Percentiles rank a stretch among this genome's conserved stretches.
phyloP scores from a whole-genome alignment of 1,140 invertebrate genomes.

The Drosophila murphyi region DNA sequence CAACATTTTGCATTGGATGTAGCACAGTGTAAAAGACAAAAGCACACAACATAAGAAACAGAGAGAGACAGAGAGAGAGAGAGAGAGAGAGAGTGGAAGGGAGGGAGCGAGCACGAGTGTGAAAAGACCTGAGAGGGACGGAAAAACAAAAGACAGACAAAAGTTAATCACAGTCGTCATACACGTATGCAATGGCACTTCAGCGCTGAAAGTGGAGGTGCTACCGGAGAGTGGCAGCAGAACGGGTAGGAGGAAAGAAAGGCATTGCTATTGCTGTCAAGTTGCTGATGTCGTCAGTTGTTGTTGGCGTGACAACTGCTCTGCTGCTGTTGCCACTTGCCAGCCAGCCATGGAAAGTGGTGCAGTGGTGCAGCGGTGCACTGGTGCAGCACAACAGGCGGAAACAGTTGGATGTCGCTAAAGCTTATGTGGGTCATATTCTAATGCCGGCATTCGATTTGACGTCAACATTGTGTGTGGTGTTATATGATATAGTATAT shows the following conservation, averaged over 20 bases:
- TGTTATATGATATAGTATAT: slow-evolving; percentile 11
- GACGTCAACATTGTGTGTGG: slow-evolving; percentile 33
- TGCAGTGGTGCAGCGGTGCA: slow-evolving; percentile 5
- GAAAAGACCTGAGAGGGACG: slow-evolving; percentile 8
- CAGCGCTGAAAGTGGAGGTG: not conserved
- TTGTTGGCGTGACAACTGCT: slow-evolving; percentile 47
- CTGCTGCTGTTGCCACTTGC: slow-evolving; percentile 24
- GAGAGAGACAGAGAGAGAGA: not conserved
- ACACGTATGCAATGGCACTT: slow-evolving; percentile 55
- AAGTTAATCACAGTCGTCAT: slow-evolving; percentile 67
- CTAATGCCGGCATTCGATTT: slow-evolving; percentile 50
- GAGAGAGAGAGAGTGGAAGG: not conserved
- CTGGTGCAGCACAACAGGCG: slow-evolving; percentile 3
- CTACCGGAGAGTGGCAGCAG: not conserved
- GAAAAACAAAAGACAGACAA: slow-evolving; percentile 54
- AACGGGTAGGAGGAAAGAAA: not conserved
- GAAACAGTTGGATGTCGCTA: slow-evolving; percentile 10
- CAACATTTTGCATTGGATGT: slow-evolving; percentile 60
- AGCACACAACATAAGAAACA: slow-evolving; percentile 24
- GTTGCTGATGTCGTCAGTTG: slow-evolving; percentile 33
- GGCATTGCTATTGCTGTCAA: not conserved
- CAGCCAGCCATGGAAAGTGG: slow-evolving; percentile 45
- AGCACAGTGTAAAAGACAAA: slow-evolving; percentile 38
- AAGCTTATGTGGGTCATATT: slow-evolving; percentile 56
- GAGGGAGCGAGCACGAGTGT: not conserved